Percentiles rank a stretch among this genome's conserved stretches.
These are phyloP conservation scores for Himantopus leucocephalus DNA, from an alignment of 2,113 vertebrate genomes.

Conservation along the genomic window DNA sequence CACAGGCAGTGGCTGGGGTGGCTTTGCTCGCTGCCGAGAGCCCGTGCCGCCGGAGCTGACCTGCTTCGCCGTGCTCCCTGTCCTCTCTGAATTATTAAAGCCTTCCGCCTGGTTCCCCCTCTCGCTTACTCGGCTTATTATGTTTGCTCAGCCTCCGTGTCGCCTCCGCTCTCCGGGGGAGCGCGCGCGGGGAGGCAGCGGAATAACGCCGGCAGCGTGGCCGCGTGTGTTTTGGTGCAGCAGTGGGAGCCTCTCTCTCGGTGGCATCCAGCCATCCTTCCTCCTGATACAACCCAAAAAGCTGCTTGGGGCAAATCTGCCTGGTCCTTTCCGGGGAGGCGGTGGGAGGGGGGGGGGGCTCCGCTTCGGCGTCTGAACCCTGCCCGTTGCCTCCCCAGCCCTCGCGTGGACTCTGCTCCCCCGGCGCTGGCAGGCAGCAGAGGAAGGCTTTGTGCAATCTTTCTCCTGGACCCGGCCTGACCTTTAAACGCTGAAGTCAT, in stretches of 20 bases:
- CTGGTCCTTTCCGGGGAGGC: background rate
- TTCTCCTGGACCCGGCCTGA: background rate
- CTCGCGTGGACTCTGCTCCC: background rate
- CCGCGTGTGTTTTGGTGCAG: accelerated
- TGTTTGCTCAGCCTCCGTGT: constrained; percentile 25
- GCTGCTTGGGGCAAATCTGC: background rate
- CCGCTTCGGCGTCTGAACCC: background rate
- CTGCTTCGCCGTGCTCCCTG: accelerated
- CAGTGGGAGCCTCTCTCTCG: background rate
- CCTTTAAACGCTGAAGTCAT: constrained; percentile 66
- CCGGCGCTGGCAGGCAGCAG: background rate
- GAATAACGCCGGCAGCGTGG: background rate
- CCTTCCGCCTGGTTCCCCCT: background rate
- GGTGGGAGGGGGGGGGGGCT: background rate
- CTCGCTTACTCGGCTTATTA: background rate
- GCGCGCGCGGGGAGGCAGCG: accelerated
- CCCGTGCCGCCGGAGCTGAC: accelerated
- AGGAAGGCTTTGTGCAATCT: constrained; percentile 14
- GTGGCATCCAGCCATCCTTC: background rate
- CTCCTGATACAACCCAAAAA: background rate
- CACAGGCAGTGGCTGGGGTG: accelerated
- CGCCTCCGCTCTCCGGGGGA: background rate
- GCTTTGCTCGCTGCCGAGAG: background rate
- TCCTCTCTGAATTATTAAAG: constrained; percentile 41
- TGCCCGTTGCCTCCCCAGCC: background rate